Conservation (phyloP, 92 coral and sea anemone genomes). For the Paramuricea clavata region DNA sequence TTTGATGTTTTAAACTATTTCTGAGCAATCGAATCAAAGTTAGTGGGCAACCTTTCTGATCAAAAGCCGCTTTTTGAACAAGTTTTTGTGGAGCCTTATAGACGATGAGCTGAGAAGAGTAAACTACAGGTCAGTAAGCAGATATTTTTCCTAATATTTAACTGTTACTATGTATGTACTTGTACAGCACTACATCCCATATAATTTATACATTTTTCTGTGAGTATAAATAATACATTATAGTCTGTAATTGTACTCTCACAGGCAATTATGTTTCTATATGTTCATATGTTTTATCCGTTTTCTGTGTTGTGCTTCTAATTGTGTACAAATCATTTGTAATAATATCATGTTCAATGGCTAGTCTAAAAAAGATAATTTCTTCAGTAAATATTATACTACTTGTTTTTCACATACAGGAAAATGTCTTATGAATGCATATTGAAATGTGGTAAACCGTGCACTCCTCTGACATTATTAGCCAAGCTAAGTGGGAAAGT, state of each 20-base stretch:
- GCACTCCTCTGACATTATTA: slow-evolving; percentile 18
- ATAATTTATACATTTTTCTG: not conserved
- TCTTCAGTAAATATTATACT: slow-evolving; percentile 5
- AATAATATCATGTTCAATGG: not conserved
- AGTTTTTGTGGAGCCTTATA: not conserved
- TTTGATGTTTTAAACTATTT: not conserved
- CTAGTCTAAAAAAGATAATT: not conserved
- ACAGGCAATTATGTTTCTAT: slow-evolving; percentile 1
- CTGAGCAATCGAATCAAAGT: slow-evolving; percentile 9
- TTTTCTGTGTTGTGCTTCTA: slow-evolving; percentile 8
- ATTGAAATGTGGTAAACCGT: slow-evolving; percentile 37
- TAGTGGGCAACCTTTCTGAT: not conserved
- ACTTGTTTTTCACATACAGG: slow-evolving; percentile 2
- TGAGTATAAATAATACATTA: not conserved
- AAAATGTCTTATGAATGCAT: slow-evolving; percentile 34
- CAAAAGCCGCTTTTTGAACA: not conserved
- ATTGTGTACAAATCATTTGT: slow-evolving; percentile 6
- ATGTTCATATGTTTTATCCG: not conserved
- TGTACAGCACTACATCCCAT: not conserved
- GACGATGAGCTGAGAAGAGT: not conserved
- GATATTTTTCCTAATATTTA: not conserved
- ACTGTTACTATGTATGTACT: not conserved
- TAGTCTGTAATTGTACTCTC: slow-evolving; percentile 5
- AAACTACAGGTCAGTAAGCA: slow-evolving; percentile 1
- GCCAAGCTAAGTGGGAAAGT: slow-evolving; percentile 22